Percentiles rank a stretch among this genome's conserved stretches.
phyloP scores from a whole-genome alignment of 2,113 vertebrate species.

The cattle (Bos taurus) region DNA sequence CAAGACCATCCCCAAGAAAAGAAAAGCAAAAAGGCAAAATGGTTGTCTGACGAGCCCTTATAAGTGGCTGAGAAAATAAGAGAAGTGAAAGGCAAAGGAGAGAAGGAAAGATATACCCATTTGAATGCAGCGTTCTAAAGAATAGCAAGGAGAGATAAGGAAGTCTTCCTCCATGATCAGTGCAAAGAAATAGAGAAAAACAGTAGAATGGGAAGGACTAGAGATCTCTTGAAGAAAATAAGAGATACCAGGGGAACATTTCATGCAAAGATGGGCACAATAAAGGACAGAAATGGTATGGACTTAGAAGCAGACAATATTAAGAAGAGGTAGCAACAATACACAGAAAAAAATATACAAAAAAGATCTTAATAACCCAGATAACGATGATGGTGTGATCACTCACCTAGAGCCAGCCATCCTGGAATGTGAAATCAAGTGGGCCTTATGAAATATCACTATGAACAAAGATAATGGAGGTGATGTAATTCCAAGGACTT shows the following conservation, averaged over 20 bases:
- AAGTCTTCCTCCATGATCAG: neutral
- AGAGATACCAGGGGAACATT: neutral
- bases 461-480: neutral
- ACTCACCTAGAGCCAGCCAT: neutral
- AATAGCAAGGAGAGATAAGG: neutral
- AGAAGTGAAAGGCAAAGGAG: neutral
- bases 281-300: neutral
- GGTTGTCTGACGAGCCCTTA: neutral
- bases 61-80: neutral
- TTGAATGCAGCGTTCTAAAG: rapidly evolving
- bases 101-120: neutral
- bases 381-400: neutral
- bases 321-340: too few relatives aligned
- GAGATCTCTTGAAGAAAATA: neutral
- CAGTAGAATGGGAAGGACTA: neutral
- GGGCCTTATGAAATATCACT: neutral
- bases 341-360: too few relatives aligned
- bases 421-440: neutral
- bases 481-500: neutral
- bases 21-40: neutral
- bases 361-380: neutral
- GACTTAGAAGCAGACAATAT: neutral
- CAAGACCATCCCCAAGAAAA: neutral
- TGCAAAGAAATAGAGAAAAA: neutral
- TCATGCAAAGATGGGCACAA: neutral